Evolutionary conservation across 2,797 vertebrate genomes (phyloP), one percentile per base, ranked within the genome.

Genomic region (Agapornis canus): DNA sequence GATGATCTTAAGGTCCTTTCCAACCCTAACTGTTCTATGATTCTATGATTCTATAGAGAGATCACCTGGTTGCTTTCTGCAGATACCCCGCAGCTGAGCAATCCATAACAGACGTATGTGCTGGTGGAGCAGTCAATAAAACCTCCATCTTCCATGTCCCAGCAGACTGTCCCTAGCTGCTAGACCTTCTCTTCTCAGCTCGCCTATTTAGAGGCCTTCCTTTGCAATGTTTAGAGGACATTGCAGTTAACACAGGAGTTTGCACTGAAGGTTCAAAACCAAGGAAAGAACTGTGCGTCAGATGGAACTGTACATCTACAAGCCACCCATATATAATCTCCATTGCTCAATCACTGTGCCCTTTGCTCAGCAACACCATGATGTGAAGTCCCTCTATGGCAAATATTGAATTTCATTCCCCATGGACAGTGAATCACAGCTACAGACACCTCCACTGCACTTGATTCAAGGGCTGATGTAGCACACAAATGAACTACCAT

Each of bases 341-440:
- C 31, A 23, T 0, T 0, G 59, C 54, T 89, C 59, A 77, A 15
- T 4, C 13, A 11, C 39, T n/a, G 31, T 6, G 20, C 25, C 39
- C 13, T 89, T 56, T 47, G 9, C 9, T 49, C 59, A 56, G 35
- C 25, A n/a, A 22, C 29, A 61, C 16, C n/a, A 37, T 21, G 43
- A 16, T 52, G 22, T 59, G 18, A 75, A 79, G 40, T 60, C 25
- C 14, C 12, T 43, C 15, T 39, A 13, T 2, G 16, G 27, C 8
- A 77, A 72, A 63, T 25, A 59, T 70, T 11, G 39, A 25, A 19
- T 79, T 31, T 68, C 39, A 39, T 52, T 56, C 20, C 4, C 13
- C 52, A 14, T 32, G n/a, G 52, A 20, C 52, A 32, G 52, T 9
- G n/a, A 32, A 56, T 56, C 52, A 32, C 52, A 56, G n/a, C n/a